Evolutionary conservation across 2,888 invertebrate genomes (phyloP).

Genomic region (Microctonus brassicae): DNA sequence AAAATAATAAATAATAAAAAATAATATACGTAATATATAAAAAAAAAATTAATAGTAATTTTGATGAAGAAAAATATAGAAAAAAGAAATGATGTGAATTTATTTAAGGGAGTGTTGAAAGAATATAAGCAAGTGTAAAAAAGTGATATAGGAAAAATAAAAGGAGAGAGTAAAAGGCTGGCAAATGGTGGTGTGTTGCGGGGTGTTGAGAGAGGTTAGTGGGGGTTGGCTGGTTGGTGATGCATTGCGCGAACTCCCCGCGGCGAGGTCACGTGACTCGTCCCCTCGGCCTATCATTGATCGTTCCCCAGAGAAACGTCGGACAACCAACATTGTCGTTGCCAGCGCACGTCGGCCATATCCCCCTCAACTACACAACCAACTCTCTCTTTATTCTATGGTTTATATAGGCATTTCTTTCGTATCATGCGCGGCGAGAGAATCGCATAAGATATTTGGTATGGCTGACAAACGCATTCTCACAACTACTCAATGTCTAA

Average conservation of each 20-base stretch:
- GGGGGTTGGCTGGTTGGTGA: constrained; percentile 64
- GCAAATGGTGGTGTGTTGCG: constrained; percentile 57
- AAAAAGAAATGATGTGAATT: not conserved
- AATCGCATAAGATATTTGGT: not conserved
- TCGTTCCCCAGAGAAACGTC: constrained; percentile 68
- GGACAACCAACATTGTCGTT: constrained; percentile 55
- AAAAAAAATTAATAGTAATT: not conserved
- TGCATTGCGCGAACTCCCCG: constrained; percentile 69
- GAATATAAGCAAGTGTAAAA: constrained; percentile 45
- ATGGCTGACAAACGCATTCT: constrained; percentile 6
- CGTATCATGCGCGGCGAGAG: not conserved
- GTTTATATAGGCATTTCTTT: constrained; percentile 26
- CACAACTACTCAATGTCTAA: not conserved
- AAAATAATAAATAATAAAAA: not conserved
- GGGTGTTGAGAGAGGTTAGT: constrained; percentile 55
- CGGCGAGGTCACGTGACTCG: constrained; percentile 67
- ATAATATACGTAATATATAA: not conserved
- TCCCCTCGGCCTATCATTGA: constrained; percentile 67
- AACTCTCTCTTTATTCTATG: constrained; percentile 1
- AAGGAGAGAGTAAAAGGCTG: constrained; percentile 49
- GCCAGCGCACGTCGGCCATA: constrained; percentile 28
- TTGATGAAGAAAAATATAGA: not conserved
- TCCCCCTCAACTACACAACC: constrained; percentile 4
- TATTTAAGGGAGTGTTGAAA: constrained; percentile 24
- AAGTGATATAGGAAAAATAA: constrained; percentile 48